Evolutionary conservation across 2,113 vertebrate genomes (phyloP).

Genomic region (Clarias batrachus): DNA sequence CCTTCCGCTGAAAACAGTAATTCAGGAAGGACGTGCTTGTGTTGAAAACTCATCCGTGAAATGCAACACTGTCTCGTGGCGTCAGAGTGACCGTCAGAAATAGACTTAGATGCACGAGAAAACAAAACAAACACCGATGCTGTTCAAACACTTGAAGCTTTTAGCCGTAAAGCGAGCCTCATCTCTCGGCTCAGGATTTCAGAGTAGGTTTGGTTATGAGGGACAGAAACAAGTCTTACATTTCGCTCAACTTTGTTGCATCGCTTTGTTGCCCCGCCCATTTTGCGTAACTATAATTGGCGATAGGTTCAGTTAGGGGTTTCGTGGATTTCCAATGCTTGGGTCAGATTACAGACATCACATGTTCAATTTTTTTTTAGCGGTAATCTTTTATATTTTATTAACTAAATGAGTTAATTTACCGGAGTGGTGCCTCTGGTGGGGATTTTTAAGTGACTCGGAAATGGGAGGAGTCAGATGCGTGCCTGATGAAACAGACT

Average conservation of each 20-base stretch:
- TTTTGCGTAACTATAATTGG: neutral
- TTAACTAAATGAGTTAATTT: neutral
- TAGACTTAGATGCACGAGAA: neutral
- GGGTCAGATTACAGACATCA: neutral
- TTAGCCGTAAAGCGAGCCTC: neutral
- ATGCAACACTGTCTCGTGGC: neutral
- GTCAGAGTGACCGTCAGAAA: conserved; percentile 3
- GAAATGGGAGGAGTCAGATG: neutral
- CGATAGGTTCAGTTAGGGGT: neutral
- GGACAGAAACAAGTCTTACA: neutral
- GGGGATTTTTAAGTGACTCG: neutral
- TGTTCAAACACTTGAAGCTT: neutral
- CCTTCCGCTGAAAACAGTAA: neutral
- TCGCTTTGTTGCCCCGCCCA: neutral
- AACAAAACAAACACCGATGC: neutral
- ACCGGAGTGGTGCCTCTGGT: neutral
- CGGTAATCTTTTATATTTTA: neutral
- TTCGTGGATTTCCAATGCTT: neutral
- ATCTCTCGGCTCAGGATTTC: neutral
- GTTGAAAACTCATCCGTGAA: neutral
- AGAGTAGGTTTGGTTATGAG: neutral
- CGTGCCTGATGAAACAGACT: neutral
- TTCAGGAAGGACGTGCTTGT: neutral
- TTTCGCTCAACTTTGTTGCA: neutral
- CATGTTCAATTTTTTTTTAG: neutral